These are phyloP conservation scores for Steinernema khuongi DNA, from an alignment of 1,140 invertebrate species.

Conservation along the genomic window DNA sequence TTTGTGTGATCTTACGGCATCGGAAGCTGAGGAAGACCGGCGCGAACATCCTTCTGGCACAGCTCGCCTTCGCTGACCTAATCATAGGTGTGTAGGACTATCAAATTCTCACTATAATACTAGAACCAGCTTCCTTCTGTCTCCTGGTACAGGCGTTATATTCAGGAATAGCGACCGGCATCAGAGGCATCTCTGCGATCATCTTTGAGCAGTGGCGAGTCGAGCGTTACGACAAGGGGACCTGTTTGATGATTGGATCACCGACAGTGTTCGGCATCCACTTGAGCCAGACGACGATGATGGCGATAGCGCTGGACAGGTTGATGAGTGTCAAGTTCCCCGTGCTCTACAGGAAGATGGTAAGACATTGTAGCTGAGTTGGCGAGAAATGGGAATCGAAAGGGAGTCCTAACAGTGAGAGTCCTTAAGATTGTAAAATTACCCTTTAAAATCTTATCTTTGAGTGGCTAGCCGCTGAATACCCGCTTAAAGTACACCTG, in stretches of 20 bases:
- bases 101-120: too few species aligned
- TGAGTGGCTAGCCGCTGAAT: too few species aligned
- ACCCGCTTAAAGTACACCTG: too few species aligned
- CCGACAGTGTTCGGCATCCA: neutral
- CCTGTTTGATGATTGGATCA: neutral
- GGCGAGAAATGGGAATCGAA: too few species aligned
- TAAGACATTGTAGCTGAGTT: neutral
- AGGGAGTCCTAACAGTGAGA: too few species aligned
- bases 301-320: neutral
- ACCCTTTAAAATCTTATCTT: too few species aligned
- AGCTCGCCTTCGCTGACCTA: neutral
- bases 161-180: neutral
- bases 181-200: neutral
- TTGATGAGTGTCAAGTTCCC: neutral
- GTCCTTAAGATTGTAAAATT: too few species aligned
- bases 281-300: slow-evolving; percentile 8
- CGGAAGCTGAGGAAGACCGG: neutral
- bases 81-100: neutral
- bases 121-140: too few species aligned
- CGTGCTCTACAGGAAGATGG: neutral
- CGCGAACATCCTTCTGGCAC: slow-evolving; percentile 1
- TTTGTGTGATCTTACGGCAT: neutral
- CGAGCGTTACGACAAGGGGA: neutral
- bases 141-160: too few species aligned
- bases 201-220: neutral